These are phyloP conservation scores for Ctenomys sociabilis DNA, from an alignment of 2,113 vertebrate species.

Conservation along the genomic window DNA sequence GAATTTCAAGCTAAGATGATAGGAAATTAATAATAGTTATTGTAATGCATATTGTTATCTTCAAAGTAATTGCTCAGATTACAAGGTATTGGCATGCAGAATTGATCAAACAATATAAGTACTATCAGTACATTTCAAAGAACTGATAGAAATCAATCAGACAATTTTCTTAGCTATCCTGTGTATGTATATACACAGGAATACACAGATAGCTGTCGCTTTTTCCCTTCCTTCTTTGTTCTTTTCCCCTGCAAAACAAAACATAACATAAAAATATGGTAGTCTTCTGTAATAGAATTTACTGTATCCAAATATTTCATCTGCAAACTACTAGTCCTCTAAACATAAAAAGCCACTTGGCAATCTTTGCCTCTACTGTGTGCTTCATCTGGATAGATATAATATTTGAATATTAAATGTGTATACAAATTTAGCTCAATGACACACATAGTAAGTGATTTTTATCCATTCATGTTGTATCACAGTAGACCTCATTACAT, in stretches of 20 bases:
- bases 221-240: too few species aligned
- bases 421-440: neutral
- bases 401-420: neutral
- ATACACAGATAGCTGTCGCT: too few species aligned
- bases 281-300: neutral
- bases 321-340: fast-evolving
- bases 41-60: too few species aligned
- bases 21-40: too few species aligned
- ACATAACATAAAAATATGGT: neutral
- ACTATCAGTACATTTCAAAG: too few species aligned
- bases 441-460: neutral
- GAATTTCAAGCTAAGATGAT: too few species aligned
- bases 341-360: neutral
- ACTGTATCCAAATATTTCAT: neutral
- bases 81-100: too few species aligned
- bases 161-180: too few species aligned
- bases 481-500: neutral
- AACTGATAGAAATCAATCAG: too few species aligned
- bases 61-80: too few species aligned
- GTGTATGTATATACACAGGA: too few species aligned
- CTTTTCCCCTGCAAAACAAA: neutral
- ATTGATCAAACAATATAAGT: too few species aligned
- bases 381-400: neutral
- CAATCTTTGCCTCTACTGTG: neutral
- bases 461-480: neutral